Base-by-base conservation (phyloP, 1,140 invertebrate species). In the Solenopsis fugax region DNA sequence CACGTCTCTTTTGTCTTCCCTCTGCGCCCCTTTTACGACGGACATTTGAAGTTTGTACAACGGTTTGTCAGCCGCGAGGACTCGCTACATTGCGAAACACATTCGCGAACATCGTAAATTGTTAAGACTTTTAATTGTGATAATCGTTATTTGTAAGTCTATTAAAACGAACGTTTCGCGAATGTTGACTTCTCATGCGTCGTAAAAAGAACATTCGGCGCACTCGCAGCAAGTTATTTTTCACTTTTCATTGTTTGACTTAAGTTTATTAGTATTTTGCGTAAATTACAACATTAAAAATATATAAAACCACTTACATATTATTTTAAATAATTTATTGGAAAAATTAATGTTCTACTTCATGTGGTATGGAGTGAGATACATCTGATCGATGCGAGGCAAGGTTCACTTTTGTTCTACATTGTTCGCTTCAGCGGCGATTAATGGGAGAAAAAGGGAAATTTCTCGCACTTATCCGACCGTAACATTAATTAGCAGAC, bases 401-500 rank as follows among this genome's bases (percentile, higher is more conserved):
- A 29, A 78, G 48, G n/a, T 16, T 34, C 12, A 37, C 16, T 69
- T 54, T 71, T 41, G 54, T 71, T 13, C 65, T 81, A 41, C 87
- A 34, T 29, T 37, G 77, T 34, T 62, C n/a, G 41, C 69, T 24
- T 69, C 62, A 7, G 18, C 13, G 21, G 24, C 50, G 50, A 89
- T 87, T 89, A 87, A 89, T 90, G 71, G 50, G 52, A 37, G 29
- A 69, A 87, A 89, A 87, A 87, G 58, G 45, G 29, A 52, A 87
- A 87, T 90, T 84, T 85, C 67, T 56, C 45, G 12, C 60, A 87
- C 71, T 77, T 76, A 80, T 62, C 29, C 65, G 29, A 64, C 78
- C 60, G 60, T 71, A 82, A 78, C 76, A 87, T 90, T 89, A 90
- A 90, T 90, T 90, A 90, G 65, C 54, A 29, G 86, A 85, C 85